A percentile compares a stretch with the other conserved stretches of the same genome.
These are phyloP conservation scores for Tragelaphus scriptus DNA, from an alignment of 2,113 vertebrate species.

Conservation along the genomic window DNA sequence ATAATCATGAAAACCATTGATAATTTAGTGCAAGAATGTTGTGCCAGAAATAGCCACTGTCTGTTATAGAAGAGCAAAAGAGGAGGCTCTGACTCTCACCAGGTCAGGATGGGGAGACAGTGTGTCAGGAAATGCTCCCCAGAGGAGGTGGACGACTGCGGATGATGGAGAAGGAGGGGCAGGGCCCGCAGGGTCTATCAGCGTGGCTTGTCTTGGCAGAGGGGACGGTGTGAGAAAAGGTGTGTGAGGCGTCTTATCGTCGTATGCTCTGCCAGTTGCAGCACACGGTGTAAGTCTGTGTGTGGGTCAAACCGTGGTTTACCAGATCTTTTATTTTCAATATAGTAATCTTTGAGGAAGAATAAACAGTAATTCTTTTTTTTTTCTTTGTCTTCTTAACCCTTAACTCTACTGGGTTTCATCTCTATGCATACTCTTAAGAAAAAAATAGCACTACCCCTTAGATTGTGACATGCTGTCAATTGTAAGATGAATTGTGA, in stretches of 20 bases:
- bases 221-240: not conserved
- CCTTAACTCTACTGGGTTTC: not conserved
- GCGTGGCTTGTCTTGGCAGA: not conserved
- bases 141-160: not conserved
- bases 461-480: not conserved
- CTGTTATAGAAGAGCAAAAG: not conserved
- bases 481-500: not conserved
- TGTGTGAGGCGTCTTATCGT: rapidly evolving
- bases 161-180: not conserved
- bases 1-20: not conserved
- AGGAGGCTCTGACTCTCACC: not conserved
- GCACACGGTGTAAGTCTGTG: not conserved
- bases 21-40: not conserved
- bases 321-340: not conserved
- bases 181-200: rapidly evolving
- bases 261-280: not conserved
- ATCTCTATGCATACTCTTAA: not conserved
- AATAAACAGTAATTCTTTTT: not conserved
- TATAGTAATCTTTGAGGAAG: not conserved
- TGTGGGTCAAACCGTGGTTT: not conserved
- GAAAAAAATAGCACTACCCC: not conserved
- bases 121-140: not conserved
- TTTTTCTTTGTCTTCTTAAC: not conserved
- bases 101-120: not conserved
- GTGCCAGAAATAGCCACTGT: not conserved